A percentile compares a stretch with the other conserved stretches of the same genome.
These are phyloP conservation scores for Cyrtonyx montezumae DNA, from an alignment of 2,113 vertebrate species.

Conservation along the genomic window DNA sequence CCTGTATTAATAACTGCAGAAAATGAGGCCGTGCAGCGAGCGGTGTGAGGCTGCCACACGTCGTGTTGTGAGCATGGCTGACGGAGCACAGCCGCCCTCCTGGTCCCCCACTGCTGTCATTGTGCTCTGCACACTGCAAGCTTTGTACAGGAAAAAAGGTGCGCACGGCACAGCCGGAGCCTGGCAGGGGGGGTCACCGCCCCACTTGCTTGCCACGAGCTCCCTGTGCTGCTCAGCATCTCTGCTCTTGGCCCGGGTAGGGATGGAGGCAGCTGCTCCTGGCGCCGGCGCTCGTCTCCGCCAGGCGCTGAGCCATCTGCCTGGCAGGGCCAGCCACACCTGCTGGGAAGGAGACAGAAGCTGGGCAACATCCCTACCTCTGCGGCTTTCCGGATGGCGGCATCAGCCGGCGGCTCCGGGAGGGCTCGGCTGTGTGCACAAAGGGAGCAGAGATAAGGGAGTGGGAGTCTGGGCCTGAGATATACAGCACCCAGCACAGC, in stretches of 20 bases:
- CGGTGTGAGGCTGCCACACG: fast-evolving
- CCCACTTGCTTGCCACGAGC: not conserved
- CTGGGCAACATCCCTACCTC: constrained; percentile 59
- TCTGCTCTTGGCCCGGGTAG: not conserved
- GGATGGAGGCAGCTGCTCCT: constrained; percentile 65
- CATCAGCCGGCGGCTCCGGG: constrained; percentile 67
- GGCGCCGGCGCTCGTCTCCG: constrained; percentile 38
- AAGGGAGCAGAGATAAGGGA: not conserved
- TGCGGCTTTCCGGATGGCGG: constrained; percentile 63
- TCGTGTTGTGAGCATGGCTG: not conserved
- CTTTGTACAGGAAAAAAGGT: not conserved
- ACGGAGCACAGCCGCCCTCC: not conserved
- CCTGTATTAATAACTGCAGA: not conserved
- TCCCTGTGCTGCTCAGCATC: not conserved
- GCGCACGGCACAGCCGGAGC: not conserved
- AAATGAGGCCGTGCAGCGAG: not conserved
- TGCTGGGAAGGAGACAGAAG: constrained; percentile 72
- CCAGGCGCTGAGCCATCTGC: constrained; percentile 71
- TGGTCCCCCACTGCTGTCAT: not conserved
- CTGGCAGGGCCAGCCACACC: constrained; percentile 68
- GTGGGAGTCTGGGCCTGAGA: not conserved
- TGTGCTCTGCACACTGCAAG: not conserved
- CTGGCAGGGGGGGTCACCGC: not conserved
- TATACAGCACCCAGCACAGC: not conserved
- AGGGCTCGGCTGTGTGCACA: constrained; percentile 77